Conservation (phyloP, 2,888 invertebrate genomes). For the Omphaloscelis lunosa region DNA sequence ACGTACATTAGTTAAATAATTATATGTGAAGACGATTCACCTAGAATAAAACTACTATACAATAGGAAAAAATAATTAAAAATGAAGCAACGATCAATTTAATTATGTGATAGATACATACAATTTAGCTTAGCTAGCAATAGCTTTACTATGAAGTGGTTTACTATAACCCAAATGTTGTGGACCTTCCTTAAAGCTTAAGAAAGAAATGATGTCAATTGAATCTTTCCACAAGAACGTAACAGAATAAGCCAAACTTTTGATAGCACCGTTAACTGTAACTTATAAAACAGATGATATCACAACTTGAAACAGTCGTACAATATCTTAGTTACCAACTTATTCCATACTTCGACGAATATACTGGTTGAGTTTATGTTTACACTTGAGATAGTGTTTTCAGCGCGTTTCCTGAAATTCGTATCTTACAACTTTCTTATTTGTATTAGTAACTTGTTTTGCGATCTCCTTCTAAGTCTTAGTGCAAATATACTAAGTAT, state of each 20-base stretch:
- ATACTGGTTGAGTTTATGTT: slow-evolving; percentile 51
- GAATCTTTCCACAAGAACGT: not conserved
- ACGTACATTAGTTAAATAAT: no score
- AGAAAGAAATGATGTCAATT: not conserved
- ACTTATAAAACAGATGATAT: slow-evolving; percentile 38
- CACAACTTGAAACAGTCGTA: slow-evolving; percentile 30
- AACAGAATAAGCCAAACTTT: slow-evolving; percentile 15
- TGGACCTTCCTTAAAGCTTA: no score
- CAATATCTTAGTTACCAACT: slow-evolving; percentile 45
- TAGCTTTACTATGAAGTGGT: not conserved
- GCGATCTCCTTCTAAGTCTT: slow-evolving; percentile 19
- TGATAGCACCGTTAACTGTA: slow-evolving; percentile 11
- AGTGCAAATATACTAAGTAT: slow-evolving; percentile 44
- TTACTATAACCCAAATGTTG: not conserved
- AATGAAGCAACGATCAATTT: no score
- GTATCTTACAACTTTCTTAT: slow-evolving; percentile 52
- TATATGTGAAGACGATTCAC: no score
- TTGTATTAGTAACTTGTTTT: slow-evolving; percentile 55
- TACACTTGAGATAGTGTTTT: slow-evolving; percentile 58
- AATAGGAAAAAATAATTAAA: no score
- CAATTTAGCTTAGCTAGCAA: no score
- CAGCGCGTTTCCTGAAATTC: slow-evolving; percentile 45
- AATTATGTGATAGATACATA: no score
- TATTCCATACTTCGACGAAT: slow-evolving; percentile 44
- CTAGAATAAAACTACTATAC: no score